A percentile compares a stretch with the other conserved stretches of the same genome.
Conservation (phyloP, 2,113 vertebrate genomes). For the Megaceryle maxima region DNA sequence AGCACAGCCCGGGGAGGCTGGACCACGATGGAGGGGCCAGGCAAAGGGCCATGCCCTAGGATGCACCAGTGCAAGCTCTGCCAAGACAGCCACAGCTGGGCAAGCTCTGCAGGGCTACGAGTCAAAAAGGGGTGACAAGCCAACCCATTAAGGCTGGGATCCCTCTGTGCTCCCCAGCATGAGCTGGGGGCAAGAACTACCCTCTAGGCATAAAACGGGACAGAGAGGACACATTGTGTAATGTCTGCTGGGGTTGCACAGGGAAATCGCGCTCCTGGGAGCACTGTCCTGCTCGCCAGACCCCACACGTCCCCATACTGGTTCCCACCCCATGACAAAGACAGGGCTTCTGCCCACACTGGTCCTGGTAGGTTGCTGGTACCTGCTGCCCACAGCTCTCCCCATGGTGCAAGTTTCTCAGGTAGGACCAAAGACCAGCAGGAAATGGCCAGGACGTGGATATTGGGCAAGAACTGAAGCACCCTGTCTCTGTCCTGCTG, state of each 20-base stretch:
- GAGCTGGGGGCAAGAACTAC: background rate
- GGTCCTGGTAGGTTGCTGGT: accelerated
- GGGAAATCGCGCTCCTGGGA: accelerated
- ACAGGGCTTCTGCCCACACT: background rate
- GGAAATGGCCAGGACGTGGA: accelerated
- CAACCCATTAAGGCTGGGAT: accelerated
- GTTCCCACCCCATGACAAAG: background rate
- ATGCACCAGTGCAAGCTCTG: background rate
- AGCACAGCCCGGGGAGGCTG: accelerated
- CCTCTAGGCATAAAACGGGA: accelerated
- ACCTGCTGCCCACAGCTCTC: accelerated
- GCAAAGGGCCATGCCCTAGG: accelerated
- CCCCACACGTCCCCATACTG: accelerated
- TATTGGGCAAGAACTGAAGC: background rate
- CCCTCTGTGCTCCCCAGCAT: background rate
- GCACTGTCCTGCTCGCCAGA: background rate
- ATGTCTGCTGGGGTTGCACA: accelerated
- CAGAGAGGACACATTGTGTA: accelerated
- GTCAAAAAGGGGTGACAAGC: background rate
- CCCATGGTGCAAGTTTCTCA: background rate
- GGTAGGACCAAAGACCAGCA: accelerated
- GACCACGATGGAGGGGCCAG: background rate
- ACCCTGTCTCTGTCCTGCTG: accelerated
- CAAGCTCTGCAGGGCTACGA: accelerated
- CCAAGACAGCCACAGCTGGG: background rate